These are phyloP conservation scores for Aplidium turbinatum DNA, from an alignment of 23 tunicate genomes.

Conservation along the genomic window DNA sequence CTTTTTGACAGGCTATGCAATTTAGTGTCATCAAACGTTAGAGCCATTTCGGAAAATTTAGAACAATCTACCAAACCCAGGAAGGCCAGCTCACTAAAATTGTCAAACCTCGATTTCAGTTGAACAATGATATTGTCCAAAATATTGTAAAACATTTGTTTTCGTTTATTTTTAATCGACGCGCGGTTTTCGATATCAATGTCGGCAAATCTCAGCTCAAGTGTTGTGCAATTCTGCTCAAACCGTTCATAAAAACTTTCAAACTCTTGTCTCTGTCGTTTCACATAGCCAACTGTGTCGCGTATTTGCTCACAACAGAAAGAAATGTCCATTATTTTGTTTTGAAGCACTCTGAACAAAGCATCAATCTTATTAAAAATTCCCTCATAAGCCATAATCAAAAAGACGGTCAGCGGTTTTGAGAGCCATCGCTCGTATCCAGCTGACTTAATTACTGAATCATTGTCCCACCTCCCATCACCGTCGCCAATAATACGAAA, in stretches of 20 bases:
- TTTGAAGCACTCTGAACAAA: background rate
- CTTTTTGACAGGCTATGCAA: conserved; percentile 16
- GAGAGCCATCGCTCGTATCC: no score
- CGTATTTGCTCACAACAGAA: conserved; percentile 1
- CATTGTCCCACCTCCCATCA: background rate
- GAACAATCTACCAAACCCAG: conserved; percentile 13
- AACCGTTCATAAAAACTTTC: background rate
- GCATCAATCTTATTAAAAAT: background rate
- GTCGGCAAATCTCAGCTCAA: no score
- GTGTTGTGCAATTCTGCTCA: background rate
- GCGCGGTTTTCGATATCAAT: background rate
- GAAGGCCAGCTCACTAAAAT: conserved; percentile 4
- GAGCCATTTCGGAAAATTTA: background rate
- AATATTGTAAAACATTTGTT: background rate
- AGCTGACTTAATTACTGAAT: background rate
- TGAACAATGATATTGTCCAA: background rate
- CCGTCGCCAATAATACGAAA: conserved; percentile 5
- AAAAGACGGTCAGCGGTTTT: no score
- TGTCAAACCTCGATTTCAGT: conserved; percentile 7
- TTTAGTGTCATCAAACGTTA: no score
- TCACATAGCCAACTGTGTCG: background rate
- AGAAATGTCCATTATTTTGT: background rate
- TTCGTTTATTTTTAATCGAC: background rate
- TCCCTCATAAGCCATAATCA: background rate
- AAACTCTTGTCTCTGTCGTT: conserved; percentile 1